Percentiles rank a stretch among this genome's conserved stretches.
These are phyloP conservation scores for Leptonema lineaticorne DNA, from an alignment of 1,140 invertebrate genomes.

Conservation along the genomic window DNA sequence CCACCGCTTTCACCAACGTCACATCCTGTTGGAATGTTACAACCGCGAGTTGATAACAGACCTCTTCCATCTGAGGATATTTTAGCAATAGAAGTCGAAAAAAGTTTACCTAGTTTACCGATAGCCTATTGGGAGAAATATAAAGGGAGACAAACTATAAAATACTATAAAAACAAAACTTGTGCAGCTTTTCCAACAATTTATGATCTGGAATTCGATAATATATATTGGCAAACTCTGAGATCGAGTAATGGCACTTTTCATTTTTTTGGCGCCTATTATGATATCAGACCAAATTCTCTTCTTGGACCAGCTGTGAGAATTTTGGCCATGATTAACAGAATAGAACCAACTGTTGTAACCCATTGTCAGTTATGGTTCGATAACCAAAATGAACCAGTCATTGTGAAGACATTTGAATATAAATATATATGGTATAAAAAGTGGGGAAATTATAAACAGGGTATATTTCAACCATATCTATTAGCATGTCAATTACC, in stretches of 20 bases:
- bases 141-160: slow-evolving; percentile 66
- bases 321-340: slow-evolving; percentile 88
- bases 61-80: slow-evolving; percentile 72
- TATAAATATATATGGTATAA: slow-evolving; percentile 94
- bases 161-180: slow-evolving; percentile 70
- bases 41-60: slow-evolving; percentile 67
- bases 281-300: slow-evolving; percentile 77
- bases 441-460: slow-evolving; percentile 93
- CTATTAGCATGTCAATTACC: slow-evolving; percentile 86
- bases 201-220: slow-evolving; percentile 88
- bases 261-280: slow-evolving; percentile 86
- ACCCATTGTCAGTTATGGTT: slow-evolving; percentile 91
- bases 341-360: slow-evolving; percentile 79
- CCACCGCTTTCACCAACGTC: slow-evolving; percentile 45
- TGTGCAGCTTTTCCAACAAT: slow-evolving; percentile 82
- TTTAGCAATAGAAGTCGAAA: slow-evolving; percentile 73
- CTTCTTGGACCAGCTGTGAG: slow-evolving; percentile 77
- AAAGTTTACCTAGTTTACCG: slow-evolving; percentile 75
- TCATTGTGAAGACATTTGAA: slow-evolving; percentile 77
- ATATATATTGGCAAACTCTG: slow-evolving; percentile 87
- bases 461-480: slow-evolving; percentile 89
- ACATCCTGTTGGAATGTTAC: slow-evolving; percentile 48
- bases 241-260: slow-evolving; percentile 81
- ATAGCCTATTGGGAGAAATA: slow-evolving; percentile 81
- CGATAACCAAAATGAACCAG: slow-evolving; percentile 75